These are phyloP conservation scores for Siderastrea siderea DNA, from an alignment of 92 coral and sea anemone genomes.

Conservation along the genomic window DNA sequence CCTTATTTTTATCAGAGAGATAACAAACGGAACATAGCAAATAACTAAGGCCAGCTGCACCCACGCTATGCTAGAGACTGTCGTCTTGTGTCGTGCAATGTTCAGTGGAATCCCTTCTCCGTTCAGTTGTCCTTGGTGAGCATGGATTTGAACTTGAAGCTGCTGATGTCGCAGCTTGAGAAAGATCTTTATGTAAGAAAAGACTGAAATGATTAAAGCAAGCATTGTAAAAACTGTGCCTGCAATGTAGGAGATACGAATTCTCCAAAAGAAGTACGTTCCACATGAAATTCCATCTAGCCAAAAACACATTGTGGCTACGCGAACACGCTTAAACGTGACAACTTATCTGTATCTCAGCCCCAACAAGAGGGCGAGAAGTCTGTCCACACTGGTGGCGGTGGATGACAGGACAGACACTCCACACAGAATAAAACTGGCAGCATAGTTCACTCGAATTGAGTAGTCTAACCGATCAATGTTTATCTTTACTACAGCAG, in stretches of 20 bases:
- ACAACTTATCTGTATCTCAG: constrained; percentile 2
- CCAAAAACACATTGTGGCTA: not conserved
- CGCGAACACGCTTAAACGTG: not conserved
- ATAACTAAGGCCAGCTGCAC: not conserved
- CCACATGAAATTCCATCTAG: not conserved
- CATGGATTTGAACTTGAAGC: not conserved
- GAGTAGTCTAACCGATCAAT: too few relatives aligned
- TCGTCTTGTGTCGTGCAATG: not conserved
- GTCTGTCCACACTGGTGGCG: constrained; percentile 26
- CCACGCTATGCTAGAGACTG: not conserved
- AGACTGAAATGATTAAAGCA: not conserved
- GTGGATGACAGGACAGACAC: not conserved
- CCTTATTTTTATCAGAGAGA: not conserved
- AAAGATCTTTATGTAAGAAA: not conserved
- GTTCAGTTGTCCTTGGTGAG: not conserved
- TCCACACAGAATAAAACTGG: not conserved
- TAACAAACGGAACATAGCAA: not conserved
- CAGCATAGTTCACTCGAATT: not conserved
- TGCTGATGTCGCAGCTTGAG: not conserved
- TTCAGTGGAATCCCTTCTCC: not conserved
- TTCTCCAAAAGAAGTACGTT: not conserved
- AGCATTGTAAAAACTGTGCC: not conserved
- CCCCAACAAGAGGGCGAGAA: constrained; percentile 17
- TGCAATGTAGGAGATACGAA: not conserved
- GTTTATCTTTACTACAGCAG: too few relatives aligned